Conservation (phyloP, 1,140 invertebrate species). For the roundworm (Caenorhabditis elegans) region DNA sequence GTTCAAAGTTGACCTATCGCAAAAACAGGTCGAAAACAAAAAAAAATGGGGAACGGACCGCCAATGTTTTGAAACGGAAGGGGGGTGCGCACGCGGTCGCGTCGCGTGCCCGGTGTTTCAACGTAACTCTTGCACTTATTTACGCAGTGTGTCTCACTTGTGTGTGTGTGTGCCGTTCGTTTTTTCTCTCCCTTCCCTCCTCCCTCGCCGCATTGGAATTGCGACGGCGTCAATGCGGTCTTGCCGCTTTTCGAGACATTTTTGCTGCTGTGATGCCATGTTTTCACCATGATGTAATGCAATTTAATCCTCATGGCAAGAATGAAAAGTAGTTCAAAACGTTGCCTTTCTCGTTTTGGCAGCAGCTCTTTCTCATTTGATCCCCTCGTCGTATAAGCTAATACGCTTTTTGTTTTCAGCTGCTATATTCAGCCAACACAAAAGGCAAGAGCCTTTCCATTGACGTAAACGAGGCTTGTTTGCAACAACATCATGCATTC, state of each 20-base stretch:
- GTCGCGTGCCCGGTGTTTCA: background rate
- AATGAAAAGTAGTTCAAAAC: background rate
- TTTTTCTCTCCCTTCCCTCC: background rate
- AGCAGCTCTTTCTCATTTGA: background rate
- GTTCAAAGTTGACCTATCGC: background rate
- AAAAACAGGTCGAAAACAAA: background rate
- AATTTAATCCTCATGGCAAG: background rate
- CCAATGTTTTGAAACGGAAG: background rate
- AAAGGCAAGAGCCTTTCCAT: background rate
- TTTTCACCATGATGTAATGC: conserved; percentile 7
- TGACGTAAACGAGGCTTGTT: conserved; percentile 14
- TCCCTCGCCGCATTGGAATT: background rate
- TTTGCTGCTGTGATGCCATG: background rate
- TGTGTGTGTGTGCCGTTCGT: background rate
- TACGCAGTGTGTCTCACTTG: conserved; percentile 25
- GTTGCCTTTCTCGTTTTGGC: no score
- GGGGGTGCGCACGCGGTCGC: conserved; percentile 15
- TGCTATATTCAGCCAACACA: background rate
- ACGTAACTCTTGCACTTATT: conserved; percentile 22
- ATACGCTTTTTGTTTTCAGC: background rate
- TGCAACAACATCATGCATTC: background rate
- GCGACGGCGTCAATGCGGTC: background rate
- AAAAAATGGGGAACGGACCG: conserved; percentile 25
- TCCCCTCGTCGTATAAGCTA: conserved; percentile 74
- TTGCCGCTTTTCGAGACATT: background rate